A percentile compares a stretch with the other conserved stretches of the same genome.
These are phyloP conservation scores for Pogona vitticeps DNA, from an alignment of 2,113 vertebrate species.

Conservation along the genomic window DNA sequence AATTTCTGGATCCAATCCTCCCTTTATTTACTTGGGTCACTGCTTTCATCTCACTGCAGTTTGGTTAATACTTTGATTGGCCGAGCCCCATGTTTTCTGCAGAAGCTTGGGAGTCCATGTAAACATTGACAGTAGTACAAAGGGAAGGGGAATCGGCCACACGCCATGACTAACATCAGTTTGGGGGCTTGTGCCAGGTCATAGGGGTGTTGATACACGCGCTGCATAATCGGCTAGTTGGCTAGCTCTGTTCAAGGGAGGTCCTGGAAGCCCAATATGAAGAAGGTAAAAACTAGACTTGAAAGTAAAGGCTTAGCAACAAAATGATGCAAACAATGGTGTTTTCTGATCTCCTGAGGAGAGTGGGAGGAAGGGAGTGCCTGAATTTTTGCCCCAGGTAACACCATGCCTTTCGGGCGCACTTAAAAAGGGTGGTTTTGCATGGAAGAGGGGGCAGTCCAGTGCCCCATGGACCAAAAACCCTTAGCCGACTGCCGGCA, in stretches of 20 bases:
- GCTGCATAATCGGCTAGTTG: slow-evolving; percentile 19
- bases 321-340: neutral
- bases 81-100: slow-evolving; percentile 32
- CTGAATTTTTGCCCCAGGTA: neutral
- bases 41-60: slow-evolving; percentile 54
- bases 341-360: neutral
- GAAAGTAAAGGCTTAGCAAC: neutral
- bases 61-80: slow-evolving; percentile 46
- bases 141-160: slow-evolving; percentile 37
- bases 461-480: too few species aligned
- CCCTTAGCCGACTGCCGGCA: too few species aligned
- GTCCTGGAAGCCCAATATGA: neutral
- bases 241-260: neutral
- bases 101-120: slow-evolving; percentile 44
- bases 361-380: neutral
- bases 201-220: slow-evolving; percentile 21
- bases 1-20: slow-evolving; percentile 48
- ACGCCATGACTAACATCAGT: slow-evolving; percentile 23
- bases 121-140: slow-evolving; percentile 46
- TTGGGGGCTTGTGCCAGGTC: neutral
- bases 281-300: neutral
- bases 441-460: too few species aligned
- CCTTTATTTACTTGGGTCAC: neutral
- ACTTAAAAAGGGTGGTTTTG: too few species aligned
- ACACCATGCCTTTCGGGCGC: too few species aligned